phyloP scores from a whole-genome alignment of 2,888 invertebrate genomes.

The Mesorhabditis belari region DNA sequence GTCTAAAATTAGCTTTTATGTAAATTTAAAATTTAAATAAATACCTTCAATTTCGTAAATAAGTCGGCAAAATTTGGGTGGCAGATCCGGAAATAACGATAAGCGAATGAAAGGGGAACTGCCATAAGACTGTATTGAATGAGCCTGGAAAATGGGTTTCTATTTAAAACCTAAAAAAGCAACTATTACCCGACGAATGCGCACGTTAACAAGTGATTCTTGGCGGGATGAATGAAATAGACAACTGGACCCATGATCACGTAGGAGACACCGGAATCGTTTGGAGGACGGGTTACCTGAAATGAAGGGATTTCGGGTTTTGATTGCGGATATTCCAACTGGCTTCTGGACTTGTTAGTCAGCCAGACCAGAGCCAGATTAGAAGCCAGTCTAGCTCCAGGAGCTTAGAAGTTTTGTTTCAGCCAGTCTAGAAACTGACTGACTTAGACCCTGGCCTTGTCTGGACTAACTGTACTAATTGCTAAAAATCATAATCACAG shows the following conservation, averaged over 20 bases:
- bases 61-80: neutral
- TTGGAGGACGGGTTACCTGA: constrained; percentile 8
- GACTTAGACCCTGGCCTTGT: no score
- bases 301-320: no score
- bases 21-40: no score
- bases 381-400: no score
- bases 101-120: neutral
- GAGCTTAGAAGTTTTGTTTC: no score
- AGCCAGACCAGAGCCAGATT: no score
- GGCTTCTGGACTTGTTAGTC: no score
- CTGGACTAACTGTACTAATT: no score
- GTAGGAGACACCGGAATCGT: constrained; percentile 11
- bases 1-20: neutral
- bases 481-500: no score
- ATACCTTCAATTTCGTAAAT: no score
- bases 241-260: constrained; percentile 11
- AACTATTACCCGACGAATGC: constrained; percentile 3
- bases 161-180: neutral
- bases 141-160: neutral
- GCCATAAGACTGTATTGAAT: neutral
- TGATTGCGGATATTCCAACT: no score
- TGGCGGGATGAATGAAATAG: constrained; percentile 10
- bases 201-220: constrained; percentile 9
- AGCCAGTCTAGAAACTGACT: no score
- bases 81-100: neutral